These are phyloP conservation scores for Spicauda simplicius DNA, from an alignment of 2,888 invertebrate species.

Conservation along the genomic window DNA sequence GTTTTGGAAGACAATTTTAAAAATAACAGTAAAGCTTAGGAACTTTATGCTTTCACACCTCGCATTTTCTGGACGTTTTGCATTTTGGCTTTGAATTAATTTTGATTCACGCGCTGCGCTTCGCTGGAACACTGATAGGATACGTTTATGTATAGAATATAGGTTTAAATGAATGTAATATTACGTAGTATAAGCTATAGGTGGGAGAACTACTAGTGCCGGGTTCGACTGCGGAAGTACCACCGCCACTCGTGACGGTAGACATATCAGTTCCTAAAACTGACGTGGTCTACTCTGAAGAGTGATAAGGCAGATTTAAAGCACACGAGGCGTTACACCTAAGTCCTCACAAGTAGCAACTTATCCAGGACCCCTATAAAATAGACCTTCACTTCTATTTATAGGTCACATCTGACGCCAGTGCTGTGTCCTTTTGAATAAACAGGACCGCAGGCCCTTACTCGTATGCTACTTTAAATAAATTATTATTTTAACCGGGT, in stretches of 20 bases:
- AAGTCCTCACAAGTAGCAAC: neutral
- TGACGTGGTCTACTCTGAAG: neutral
- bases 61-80: conserved; percentile 29
- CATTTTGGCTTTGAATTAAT: conserved; percentile 13
- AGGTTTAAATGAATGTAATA: neutral
- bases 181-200: conserved; percentile 1
- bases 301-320: conserved; percentile 16
- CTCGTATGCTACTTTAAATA: neutral
- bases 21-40: conserved; percentile 25
- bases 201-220: conserved; percentile 25
- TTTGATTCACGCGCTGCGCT: conserved; percentile 28
- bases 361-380: neutral
- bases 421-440: neutral
- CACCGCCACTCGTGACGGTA: conserved; percentile 6
- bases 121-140: conserved; percentile 30
- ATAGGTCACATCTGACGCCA: neutral
- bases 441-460: neutral
- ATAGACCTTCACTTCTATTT: neutral
- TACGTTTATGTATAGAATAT: neutral
- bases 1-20: conserved; percentile 33
- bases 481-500: conserved; percentile 9
- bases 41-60: conserved; percentile 35
- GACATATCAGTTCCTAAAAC: neutral
- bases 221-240: conserved; percentile 28
- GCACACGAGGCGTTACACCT: conserved; percentile 14